Conservation (phyloP, 2,888 invertebrate species). For the Campaea margaritaria region DNA sequence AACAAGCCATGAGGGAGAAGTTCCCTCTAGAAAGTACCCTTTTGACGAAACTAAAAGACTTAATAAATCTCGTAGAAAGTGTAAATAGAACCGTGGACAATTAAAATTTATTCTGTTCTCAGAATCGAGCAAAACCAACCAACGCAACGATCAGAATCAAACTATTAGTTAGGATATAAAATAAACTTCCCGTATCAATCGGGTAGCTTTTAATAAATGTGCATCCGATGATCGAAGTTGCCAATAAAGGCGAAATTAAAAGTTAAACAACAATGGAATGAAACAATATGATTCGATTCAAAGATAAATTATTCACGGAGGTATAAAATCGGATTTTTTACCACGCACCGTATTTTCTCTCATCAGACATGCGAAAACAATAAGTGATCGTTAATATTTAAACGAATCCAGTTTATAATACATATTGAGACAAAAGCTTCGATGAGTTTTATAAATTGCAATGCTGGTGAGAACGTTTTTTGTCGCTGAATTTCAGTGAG, state of each 20-base stretch:
- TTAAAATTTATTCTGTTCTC: too few species aligned
- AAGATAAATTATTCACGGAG: slow-evolving; percentile 26
- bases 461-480: neutral
- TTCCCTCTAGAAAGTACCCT: too few species aligned
- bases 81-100: too few species aligned
- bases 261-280: slow-evolving; percentile 21
- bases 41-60: too few species aligned
- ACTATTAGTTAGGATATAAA: too few species aligned
- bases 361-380: slow-evolving; percentile 35
- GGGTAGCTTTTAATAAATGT: too few species aligned
- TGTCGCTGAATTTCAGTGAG: neutral
- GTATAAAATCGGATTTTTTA: slow-evolving; percentile 29
- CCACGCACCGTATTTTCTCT: slow-evolving; percentile 18
- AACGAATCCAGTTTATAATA: slow-evolving; percentile 18
- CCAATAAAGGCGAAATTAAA: slow-evolving; percentile 24
- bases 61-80: too few species aligned
- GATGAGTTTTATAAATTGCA: slow-evolving; percentile 2
- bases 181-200: slow-evolving; percentile 2
- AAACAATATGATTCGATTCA: slow-evolving; percentile 24
- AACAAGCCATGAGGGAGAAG: too few species aligned
- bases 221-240: slow-evolving; percentile 3
- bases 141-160: too few species aligned
- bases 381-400: slow-evolving; percentile 32
- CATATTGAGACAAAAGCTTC: slow-evolving; percentile 19
- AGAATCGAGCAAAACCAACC: too few species aligned